Base-by-base conservation (phyloP, 2,113 vertebrate species). In the Actenoides hombroni region DNA sequence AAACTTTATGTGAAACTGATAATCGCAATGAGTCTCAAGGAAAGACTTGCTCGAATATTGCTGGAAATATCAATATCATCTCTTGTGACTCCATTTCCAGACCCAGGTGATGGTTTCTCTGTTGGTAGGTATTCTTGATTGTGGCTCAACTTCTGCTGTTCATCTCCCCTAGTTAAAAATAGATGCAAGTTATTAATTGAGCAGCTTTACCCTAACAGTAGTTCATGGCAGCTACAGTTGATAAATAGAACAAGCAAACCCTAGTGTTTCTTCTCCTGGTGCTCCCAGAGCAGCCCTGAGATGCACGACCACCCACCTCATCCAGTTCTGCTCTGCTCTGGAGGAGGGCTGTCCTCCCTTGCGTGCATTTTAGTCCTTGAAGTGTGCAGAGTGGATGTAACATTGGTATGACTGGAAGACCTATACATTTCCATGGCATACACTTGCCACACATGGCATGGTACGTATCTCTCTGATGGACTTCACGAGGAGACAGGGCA, bases 291-390 rank as follows among this genome's bases (percentile, higher is more conserved):
- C 40, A 84, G n/a, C 17, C 37, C 39, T 60, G 33, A 83, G 31
- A 25, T 40, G 17, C 20, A 28, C 6, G 24, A 35, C 24, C 57
- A 59, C 24, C 16, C 39, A 9, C 8, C 5, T 73, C 4, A 23
- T 26, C 11, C 61, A 63, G n/a, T 35, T 63, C 9, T 46, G 28
- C 25, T 63, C 54, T 33, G 49, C 21, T 39, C 46, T 12, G 19
- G 39, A 14, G 39, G 16, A 81, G 11, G 5, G 21, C 35, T 64
- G 31, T 51, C 53, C 67, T 74, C 12, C 53, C 33, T 42, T 19
- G 4, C 1, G 5, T 1, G 8, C 1, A 0, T n/a, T 59, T 57
- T 53, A 56, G 17, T 29, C 19, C 37, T 5, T 2, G 6, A 60
- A 20, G 31, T 48, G 9, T 48, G 6, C 23, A 57, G 33, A 26